A percentile compares a stretch with the other conserved stretches of the same genome.
These are phyloP conservation scores for Oophaga pumilio DNA, from an alignment of 2,113 vertebrate genomes.

Conservation along the genomic window DNA sequence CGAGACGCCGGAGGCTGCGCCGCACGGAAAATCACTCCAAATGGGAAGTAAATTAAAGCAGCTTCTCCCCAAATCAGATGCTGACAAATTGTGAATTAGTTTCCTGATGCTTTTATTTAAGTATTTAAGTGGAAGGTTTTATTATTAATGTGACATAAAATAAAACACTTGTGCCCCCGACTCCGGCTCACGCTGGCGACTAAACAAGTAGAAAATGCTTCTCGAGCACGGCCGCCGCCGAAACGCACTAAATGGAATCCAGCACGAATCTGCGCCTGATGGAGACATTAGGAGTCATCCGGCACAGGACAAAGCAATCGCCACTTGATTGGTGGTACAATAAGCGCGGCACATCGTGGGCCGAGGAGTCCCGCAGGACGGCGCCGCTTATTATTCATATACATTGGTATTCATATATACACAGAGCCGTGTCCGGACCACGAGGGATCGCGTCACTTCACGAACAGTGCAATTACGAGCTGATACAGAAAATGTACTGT, in stretches of 20 bases:
- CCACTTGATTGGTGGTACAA: slow-evolving; percentile 14
- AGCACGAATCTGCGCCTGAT: neutral
- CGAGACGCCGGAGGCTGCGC: slow-evolving; percentile 96
- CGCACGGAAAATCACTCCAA: slow-evolving; percentile 95
- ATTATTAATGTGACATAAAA: slow-evolving; percentile 91
- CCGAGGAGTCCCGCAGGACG: slow-evolving; percentile 5
- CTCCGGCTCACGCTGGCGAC: slow-evolving; percentile 13
- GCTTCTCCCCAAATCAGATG: slow-evolving; percentile 96
- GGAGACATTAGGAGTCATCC: slow-evolving; percentile 21
- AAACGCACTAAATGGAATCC: slow-evolving; percentile 24
- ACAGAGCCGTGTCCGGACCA: neutral
- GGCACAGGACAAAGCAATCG: slow-evolving; percentile 1
- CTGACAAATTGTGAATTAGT: slow-evolving; percentile 99
- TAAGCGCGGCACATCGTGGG: neutral
- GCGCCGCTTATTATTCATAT: slow-evolving; percentile 23
- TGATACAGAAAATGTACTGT: neutral
- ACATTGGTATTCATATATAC: slow-evolving; percentile 37
- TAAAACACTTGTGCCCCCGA: slow-evolving; percentile 65
- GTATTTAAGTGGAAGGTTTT: slow-evolving; percentile 99
- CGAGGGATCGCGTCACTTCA: neutral
- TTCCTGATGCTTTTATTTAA: slow-evolving; percentile 99
- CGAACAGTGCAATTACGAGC: neutral
- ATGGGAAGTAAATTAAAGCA: slow-evolving; percentile 97
- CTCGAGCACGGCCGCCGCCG: slow-evolving; percentile 3
- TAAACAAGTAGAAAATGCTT: slow-evolving; percentile 34